Percentiles rank a stretch among this genome's conserved stretches.
These are phyloP conservation scores for Mizuhopecten yessoensis DNA, from an alignment of 1,140 invertebrate species.

Conservation along the genomic window DNA sequence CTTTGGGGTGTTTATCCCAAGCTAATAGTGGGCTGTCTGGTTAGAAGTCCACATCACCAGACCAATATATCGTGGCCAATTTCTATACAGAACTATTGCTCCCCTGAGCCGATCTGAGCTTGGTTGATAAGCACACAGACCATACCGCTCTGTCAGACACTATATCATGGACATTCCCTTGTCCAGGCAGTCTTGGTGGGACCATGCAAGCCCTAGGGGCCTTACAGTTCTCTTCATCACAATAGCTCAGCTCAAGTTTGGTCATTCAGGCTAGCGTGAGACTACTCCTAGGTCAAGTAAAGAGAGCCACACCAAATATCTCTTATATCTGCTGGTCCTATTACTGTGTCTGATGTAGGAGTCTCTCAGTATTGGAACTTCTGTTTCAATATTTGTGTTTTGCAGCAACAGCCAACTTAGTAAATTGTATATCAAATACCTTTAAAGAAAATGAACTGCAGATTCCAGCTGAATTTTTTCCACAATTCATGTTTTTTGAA, in stretches of 20 bases:
- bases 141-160: background rate
- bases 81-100: background rate
- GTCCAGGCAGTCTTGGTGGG: background rate
- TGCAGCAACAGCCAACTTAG: no score
- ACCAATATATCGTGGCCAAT: background rate
- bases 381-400: no score
- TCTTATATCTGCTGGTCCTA: no score
- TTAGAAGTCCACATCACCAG: background rate
- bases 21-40: conserved; percentile 3
- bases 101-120: background rate
- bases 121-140: conserved; percentile 17
- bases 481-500: no score
- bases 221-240: background rate
- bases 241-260: background rate
- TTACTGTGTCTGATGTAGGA: no score
- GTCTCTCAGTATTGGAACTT: no score
- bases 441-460: no score
- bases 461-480: no score
- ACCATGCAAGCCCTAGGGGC: background rate
- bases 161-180: background rate
- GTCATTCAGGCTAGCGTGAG: background rate
- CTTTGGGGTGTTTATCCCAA: background rate
- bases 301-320: no score
- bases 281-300: no score
- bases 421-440: no score